Conservation (phyloP, 2,113 vertebrate species). For the Aegotheles bennettii region DNA sequence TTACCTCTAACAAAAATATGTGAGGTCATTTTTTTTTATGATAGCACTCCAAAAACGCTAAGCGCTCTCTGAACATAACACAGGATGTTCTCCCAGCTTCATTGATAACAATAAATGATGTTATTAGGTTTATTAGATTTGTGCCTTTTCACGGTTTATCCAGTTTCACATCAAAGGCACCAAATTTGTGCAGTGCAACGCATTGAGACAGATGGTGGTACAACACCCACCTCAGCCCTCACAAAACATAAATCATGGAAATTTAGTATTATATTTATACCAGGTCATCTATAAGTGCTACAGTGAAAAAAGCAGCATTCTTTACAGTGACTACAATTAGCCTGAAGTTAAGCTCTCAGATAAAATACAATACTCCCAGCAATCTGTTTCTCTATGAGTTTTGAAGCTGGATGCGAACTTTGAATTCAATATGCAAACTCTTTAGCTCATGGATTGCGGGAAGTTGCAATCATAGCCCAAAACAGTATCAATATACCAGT, state of each 20-base stretch:
- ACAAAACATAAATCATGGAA: neutral
- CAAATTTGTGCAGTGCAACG: neutral
- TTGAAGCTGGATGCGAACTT: neutral
- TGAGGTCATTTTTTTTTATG: too few relatives aligned
- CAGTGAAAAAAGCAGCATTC: neutral
- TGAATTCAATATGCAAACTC: neutral
- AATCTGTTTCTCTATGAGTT: neutral
- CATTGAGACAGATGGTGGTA: neutral
- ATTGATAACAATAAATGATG: too few relatives aligned
- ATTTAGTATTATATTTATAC: neutral
- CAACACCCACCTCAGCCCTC: rapidly evolving
- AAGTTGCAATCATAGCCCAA: neutral
- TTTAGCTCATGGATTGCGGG: neutral
- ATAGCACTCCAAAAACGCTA: too few relatives aligned
- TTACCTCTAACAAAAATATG: too few relatives aligned
- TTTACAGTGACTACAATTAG: neutral
- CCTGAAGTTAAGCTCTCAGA: neutral
- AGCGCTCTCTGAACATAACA: too few relatives aligned
- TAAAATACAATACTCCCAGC: neutral
- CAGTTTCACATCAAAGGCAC: neutral
- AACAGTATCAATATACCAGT: neutral
- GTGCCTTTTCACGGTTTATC: neutral
- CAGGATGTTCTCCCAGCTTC: too few relatives aligned
- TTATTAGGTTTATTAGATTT: neutral
- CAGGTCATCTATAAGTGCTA: neutral